Evolutionary conservation across 2,113 vertebrate genomes (phyloP), one percentile per base, ranked within the genome.

Genomic region (Pimephales promelas): DNA sequence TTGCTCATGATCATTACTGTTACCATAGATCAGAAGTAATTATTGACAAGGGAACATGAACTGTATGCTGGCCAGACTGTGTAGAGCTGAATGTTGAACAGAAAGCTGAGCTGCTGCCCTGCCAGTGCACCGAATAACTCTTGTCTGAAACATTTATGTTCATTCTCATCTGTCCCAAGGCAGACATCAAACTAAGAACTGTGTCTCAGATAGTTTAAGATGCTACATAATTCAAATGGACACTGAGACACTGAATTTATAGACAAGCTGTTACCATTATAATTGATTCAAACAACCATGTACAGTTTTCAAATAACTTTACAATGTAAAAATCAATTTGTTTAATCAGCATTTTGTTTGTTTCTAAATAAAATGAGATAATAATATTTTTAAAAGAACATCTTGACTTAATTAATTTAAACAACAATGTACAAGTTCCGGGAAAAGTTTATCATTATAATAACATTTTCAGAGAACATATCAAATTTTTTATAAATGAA

Each of bases 1-100:
- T 59, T 40, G 34, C 31, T 11, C 22, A 16, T 56, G 5, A 43
- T 45, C 36, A 4, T 16, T 26, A 57, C 49, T 26, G 62, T 68
- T 68, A 64, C 11, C 14, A n/a, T 20, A 72, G n/a, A 40, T 36
- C 49, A 59, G 61, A 47, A 61, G 82, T 68, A 40, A 77, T 73
- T 54, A 77, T 77, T 83, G 24, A 76, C 47, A 47, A 83, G 49
- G 73, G 73, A 66, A 83, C 82, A 43, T 77, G 61, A 83, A 83
- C 59, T 64, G 81, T 31, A 40, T 28, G 56, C 73, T 66, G 82
- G 72, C 70, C 43, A 36, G n/a, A n/a, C n/a, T n/a, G 70, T 28
- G 62, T 22, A 36, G 64, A 59, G 71, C 45, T 26, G 20, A 22
- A 24, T 66, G 82, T 36, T 36, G 43, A 76, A 34, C 45, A 66